A percentile compares a stretch with the other conserved stretches of the same genome.
Conservation (phyloP, 2,113 vertebrate species). For the Echinops telfairi region DNA sequence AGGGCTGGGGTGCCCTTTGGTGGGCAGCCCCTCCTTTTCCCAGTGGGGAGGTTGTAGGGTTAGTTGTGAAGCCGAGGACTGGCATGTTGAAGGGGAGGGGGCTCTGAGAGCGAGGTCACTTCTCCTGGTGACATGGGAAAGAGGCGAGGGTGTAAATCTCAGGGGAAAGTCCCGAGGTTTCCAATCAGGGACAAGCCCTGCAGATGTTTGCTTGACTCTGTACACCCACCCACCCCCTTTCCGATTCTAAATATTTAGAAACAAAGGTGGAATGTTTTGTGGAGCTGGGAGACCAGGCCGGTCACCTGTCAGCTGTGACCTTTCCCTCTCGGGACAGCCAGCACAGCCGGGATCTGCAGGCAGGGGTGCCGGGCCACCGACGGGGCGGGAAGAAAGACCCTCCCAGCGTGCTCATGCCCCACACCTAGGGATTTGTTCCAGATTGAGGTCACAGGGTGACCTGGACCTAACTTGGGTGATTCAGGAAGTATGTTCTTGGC, state of each 20-base stretch:
- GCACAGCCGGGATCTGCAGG: too few relatives aligned
- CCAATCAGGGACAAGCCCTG: conserved; percentile 25
- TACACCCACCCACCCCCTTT: too few relatives aligned
- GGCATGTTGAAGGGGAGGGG: background rate
- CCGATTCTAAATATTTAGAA: conserved; percentile 56
- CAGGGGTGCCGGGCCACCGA: too few relatives aligned
- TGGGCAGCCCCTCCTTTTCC: background rate
- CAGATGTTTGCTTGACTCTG: conserved; percentile 43
- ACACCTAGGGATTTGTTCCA: background rate
- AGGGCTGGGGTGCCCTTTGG: background rate
- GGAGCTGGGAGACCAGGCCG: conserved; percentile 26
- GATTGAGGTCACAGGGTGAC: background rate
- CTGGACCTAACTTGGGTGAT: accelerated
- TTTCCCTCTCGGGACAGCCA: background rate
- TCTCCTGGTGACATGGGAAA: conserved; percentile 72
- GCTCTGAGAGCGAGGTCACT: conserved; percentile 12
- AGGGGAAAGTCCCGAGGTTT: conserved; percentile 58
- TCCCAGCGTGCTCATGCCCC: too few relatives aligned
- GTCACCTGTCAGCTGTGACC: background rate
- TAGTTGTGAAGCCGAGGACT: background rate
- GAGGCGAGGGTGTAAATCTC: conserved; percentile 35
- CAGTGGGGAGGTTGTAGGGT: background rate
- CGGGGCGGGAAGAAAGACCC: too few relatives aligned
- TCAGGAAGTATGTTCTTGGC: too few relatives aligned
- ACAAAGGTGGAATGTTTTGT: conserved; percentile 40